These are phyloP conservation scores for Magallana angulata DNA, from an alignment of 1,140 invertebrate genomes.

Conservation along the genomic window DNA sequence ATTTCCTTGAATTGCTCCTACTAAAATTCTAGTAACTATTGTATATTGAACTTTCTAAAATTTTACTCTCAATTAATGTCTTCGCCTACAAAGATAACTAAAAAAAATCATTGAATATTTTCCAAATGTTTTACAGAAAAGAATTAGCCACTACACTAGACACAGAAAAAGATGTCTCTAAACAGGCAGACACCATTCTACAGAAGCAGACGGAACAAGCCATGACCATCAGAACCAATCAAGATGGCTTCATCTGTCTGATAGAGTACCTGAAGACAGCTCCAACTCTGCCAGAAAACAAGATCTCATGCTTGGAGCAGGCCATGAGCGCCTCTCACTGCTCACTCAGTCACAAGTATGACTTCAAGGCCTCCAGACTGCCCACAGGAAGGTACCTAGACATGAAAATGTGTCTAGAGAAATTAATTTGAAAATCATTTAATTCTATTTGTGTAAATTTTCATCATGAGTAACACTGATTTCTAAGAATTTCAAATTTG, in stretches of 20 bases:
- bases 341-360: constrained; percentile 61
- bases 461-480: not conserved
- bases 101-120: no score
- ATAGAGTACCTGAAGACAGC: constrained; percentile 55
- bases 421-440: no score
- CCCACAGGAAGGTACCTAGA: constrained; percentile 53
- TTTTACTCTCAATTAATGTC: no score
- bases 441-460: not conserved
- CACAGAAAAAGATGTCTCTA: constrained; percentile 44
- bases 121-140: constrained; percentile 16
- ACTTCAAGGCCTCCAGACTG: constrained; percentile 54
- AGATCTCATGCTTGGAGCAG: constrained; percentile 64
- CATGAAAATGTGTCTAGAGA: no score
- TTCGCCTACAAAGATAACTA: no score
- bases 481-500: not conserved
- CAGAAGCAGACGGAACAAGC: constrained; percentile 43
- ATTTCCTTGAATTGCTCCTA: no score
- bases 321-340: constrained; percentile 61
- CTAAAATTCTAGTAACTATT: no score
- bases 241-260: constrained; percentile 51
- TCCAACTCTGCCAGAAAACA: constrained; percentile 56
- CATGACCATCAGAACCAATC: constrained; percentile 18
- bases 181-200: constrained; percentile 42
- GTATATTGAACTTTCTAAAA: no score
- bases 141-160: constrained; percentile 48